Base-by-base conservation (phyloP, 2,113 vertebrate genomes). In the Thamnaconus septentrionalis region DNA sequence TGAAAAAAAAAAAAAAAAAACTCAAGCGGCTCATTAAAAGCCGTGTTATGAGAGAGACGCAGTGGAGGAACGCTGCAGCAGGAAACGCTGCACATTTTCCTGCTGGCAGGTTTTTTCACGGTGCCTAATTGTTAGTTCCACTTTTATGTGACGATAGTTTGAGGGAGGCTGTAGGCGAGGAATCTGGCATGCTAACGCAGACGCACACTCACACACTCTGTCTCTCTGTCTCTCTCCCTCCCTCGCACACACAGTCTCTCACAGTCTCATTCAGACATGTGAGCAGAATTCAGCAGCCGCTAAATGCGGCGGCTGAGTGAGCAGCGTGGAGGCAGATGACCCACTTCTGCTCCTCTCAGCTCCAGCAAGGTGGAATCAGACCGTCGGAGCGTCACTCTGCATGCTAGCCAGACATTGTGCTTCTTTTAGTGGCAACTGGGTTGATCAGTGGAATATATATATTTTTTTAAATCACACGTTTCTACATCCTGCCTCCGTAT, bases 131-230 rank as follows among this genome's bases (percentile, higher is more conserved):
- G 79, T 82, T 78, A 75, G 70, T 75, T 80, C 79, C 60, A 41
- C 80, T 84, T 80, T 82, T 80, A 82, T 85, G 53, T 77, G 73
- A 69, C 63, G 76, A 64, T 55, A 59, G 61, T 69, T 69, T 41
- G 59, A 75, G 76, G 75, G 77, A 66, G 60, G 71, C 76, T 57
- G 59, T 51, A 12, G 79, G 76, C 0, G 8, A 70, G 62, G 66
- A 62, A 64, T 18, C n/a, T n/a, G 12, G 7, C 50, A 46, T 45
- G 59, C 79, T 58, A 60, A 44, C 65, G 49, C 71, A 69, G 74
- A 85, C 68, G 73, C 53, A 57, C 53, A 41, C 66, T 51, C 50
- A 66, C 73, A 86, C 67, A 73, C 53, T 55, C 18, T 31, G 18
- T 31, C 18, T 31, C 18, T 31, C 18, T 31, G 1, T 31, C 18